phyloP scores from a whole-genome alignment of 2,113 vertebrate species.

The Drymodes brunneopygia region DNA sequence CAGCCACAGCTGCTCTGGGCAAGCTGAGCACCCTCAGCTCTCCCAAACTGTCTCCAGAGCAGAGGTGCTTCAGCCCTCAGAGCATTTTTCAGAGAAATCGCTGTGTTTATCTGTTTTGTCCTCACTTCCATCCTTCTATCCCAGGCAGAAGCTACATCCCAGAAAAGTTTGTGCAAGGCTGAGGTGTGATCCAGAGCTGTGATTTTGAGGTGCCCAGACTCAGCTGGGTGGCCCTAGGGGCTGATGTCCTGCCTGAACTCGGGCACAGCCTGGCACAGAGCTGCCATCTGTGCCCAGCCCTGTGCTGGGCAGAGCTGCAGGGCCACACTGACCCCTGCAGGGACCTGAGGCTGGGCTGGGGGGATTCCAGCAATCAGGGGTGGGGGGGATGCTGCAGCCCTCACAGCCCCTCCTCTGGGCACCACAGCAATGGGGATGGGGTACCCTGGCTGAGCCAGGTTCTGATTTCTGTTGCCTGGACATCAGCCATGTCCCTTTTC shows the following conservation, averaged over 20 bases:
- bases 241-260: background rate
- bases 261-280: fast-evolving
- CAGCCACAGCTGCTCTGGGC: background rate
- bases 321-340: fast-evolving
- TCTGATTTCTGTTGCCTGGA: background rate
- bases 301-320: background rate
- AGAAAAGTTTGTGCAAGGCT: background rate
- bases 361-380: fast-evolving
- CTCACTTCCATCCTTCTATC: background rate
- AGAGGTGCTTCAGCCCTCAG: background rate
- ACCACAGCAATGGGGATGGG: fast-evolving
- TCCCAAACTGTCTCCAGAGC: background rate
- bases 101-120: background rate
- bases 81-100: background rate
- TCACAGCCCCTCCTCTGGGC: fast-evolving
- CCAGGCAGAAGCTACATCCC: background rate
- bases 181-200: fast-evolving
- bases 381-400: background rate
- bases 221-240: background rate
- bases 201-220: background rate
- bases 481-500: background rate
- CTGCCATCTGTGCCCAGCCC: background rate
- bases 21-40: background rate
- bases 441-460: background rate
- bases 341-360: background rate